Evolutionary conservation across 2,888 invertebrate species (phyloP), one percentile per base, ranked within the genome.

Genomic region (Cheilosia soror): DNA sequence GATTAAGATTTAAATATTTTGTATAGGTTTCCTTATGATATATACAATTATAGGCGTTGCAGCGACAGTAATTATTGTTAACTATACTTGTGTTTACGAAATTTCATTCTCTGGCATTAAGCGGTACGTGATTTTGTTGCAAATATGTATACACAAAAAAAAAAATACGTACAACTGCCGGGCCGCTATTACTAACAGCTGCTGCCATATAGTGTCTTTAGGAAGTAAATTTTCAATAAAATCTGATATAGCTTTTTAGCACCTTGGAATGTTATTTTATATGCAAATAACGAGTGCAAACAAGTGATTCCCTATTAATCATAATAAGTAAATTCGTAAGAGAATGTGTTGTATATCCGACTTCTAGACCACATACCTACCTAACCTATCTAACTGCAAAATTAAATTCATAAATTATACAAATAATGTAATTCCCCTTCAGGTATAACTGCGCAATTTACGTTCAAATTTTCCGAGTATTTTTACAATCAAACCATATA

Each of bases 211-310:
- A 55, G 3, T 51, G 51, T n/a, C 37, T 65, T 71, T 44, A 53
- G 69, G 77, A 77, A 82, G 65, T 31, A 47, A 47, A 15, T 65
- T 31, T 65, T 65, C 71, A 65, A 71, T 72, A 55, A 55, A 72
- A 77, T 15, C 13, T 9, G 11, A 62, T 60, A 13, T 49, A 9
- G 29, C 42, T 40, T 68, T 42, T 31, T 44, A 15, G 44, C 25
- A 77, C 82, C 82, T 77, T 77, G 71, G 49, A 66, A 53, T 40
- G 33, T 20, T 82, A 60, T 25, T 82, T 65, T 60, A 71, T 71
- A 82, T 82, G 71, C 82, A 77, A 72, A 65, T 53, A 44, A 53
- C 76, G 49, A 42, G 42, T 63, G 29, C 13, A 6, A 13, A n/a
- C 29, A n/a, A 69, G 66, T 66, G 44, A 53, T 79, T 72, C 49